A percentile compares a stretch with the other conserved stretches of the same genome.
phyloP scores from a whole-genome alignment of 2,888 invertebrate genomes.

The Lithophane socia region DNA sequence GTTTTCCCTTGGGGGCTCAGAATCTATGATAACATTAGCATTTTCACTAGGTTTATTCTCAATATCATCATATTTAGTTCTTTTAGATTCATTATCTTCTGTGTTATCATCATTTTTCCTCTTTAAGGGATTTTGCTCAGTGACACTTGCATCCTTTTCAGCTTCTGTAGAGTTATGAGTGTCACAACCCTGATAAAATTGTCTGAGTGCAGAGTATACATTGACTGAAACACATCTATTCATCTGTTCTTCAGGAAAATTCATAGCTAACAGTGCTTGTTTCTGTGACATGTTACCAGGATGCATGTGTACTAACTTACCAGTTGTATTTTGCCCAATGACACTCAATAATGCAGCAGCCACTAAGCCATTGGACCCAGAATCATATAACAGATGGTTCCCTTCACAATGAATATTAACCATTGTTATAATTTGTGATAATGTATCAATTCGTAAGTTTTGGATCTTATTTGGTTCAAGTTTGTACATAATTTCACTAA shows the following conservation, averaged over 20 bases:
- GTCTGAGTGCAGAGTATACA: slow-evolving; percentile 93
- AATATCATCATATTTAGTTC: slow-evolving; percentile 71
- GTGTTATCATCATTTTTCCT: slow-evolving; percentile 74
- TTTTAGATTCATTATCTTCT: slow-evolving; percentile 74
- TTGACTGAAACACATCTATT: slow-evolving; percentile 94
- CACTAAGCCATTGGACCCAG: slow-evolving; percentile 96
- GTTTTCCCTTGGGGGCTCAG: slow-evolving; percentile 63
- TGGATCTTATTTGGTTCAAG: slow-evolving; percentile 94
- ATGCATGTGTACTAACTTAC: slow-evolving; percentile 94
- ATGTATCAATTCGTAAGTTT: slow-evolving; percentile 95
- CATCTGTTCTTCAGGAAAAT: slow-evolving; percentile 93
- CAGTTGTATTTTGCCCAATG: slow-evolving; percentile 92
- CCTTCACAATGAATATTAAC: slow-evolving; percentile 95
- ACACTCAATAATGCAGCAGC: slow-evolving; percentile 95
- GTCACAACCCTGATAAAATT: slow-evolving; percentile 91
- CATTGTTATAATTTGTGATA: slow-evolving; percentile 96
- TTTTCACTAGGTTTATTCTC: slow-evolving; percentile 35
- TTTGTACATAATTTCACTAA: slow-evolving; percentile 96
- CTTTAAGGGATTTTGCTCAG: slow-evolving; percentile 74
- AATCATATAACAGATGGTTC: slow-evolving; percentile 96
- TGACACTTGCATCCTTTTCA: slow-evolving; percentile 60
- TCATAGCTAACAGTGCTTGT: slow-evolving; percentile 94
- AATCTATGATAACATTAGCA: slow-evolving; percentile 28
- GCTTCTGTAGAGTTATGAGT: slow-evolving; percentile 68
- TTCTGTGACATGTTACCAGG: slow-evolving; percentile 95